Evolutionary conservation across 2,113 vertebrate genomes (phyloP).

Genomic region (Ceratotherium simum): DNA sequence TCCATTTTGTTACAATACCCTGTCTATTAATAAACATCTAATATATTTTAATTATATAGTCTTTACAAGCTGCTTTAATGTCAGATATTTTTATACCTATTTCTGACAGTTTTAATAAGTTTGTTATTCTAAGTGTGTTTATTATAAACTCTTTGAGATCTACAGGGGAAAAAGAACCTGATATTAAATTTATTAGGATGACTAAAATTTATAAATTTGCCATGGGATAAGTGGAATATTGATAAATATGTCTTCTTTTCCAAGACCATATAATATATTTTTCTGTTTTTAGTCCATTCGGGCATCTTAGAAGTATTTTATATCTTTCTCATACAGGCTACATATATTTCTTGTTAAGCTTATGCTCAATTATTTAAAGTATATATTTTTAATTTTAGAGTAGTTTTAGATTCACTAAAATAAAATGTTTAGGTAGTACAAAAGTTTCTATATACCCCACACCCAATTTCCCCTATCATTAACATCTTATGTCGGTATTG

Average conservation of each 20-base stretch:
- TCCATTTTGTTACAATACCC: background rate
- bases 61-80: background rate
- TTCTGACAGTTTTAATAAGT: background rate
- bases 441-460: background rate
- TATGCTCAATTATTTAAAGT: background rate
- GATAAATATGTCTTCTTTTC: background rate
- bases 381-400: background rate
- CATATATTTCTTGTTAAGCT: background rate
- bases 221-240: background rate
- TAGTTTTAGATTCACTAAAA: background rate
- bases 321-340: background rate
- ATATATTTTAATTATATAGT: background rate
- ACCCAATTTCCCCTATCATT: background rate
- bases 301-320: background rate
- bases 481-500: background rate
- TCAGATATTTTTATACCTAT: background rate
- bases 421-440: background rate
- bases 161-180: background rate
- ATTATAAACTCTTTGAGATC: background rate
- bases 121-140: background rate
- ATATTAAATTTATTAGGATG: background rate
- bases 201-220: background rate
- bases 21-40: background rate
- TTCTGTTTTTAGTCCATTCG: background rate
- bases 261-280: background rate